Evolutionary conservation across 2,888 invertebrate species (phyloP).

Genomic region (Brachypalpus laphriformis): DNA sequence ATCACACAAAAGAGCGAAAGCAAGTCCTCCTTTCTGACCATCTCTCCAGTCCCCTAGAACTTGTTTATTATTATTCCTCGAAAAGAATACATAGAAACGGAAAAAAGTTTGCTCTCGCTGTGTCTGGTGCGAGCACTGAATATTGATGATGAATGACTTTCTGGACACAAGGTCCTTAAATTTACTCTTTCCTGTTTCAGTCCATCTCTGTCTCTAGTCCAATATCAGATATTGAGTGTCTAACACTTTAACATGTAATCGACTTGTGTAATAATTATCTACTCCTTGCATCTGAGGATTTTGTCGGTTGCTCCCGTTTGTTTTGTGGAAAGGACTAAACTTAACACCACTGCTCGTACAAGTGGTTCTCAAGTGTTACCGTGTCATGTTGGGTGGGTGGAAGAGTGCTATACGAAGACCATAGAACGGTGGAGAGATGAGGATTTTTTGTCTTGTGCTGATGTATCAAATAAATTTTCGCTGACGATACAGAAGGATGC

Average conservation of each 20-base stretch:
- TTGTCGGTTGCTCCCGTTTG: slow-evolving; percentile 3
- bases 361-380: slow-evolving; percentile 71
- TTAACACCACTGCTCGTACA: slow-evolving; percentile 62
- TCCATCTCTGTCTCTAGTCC: neutral
- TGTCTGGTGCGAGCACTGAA: slow-evolving; percentile 70
- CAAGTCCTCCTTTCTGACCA: slow-evolving; percentile 20
- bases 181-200: slow-evolving; percentile 21
- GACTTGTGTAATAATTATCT: slow-evolving; percentile 73
- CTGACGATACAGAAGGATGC: slow-evolving; percentile 74
- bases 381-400: slow-evolving; percentile 48
- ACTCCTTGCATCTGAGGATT: slow-evolving; percentile 53
- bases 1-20: slow-evolving; percentile 71
- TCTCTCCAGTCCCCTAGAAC: neutral
- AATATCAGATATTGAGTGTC: slow-evolving; percentile 64
- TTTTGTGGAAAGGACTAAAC: slow-evolving; percentile 29
- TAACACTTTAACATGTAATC: slow-evolving; percentile 70
- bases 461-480: slow-evolving; percentile 77
- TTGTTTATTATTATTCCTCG: slow-evolving; percentile 65
- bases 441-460: slow-evolving; percentile 73
- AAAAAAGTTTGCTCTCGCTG: slow-evolving; percentile 50
- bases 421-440: slow-evolving; percentile 21
- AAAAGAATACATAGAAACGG: neutral
- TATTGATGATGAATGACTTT: slow-evolving; percentile 72
- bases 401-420: neutral
- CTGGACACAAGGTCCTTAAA: slow-evolving; percentile 59